These are phyloP conservation scores for Thalassarche chlororhynchos DNA, from an alignment of 2,113 vertebrate genomes.

Conservation along the genomic window DNA sequence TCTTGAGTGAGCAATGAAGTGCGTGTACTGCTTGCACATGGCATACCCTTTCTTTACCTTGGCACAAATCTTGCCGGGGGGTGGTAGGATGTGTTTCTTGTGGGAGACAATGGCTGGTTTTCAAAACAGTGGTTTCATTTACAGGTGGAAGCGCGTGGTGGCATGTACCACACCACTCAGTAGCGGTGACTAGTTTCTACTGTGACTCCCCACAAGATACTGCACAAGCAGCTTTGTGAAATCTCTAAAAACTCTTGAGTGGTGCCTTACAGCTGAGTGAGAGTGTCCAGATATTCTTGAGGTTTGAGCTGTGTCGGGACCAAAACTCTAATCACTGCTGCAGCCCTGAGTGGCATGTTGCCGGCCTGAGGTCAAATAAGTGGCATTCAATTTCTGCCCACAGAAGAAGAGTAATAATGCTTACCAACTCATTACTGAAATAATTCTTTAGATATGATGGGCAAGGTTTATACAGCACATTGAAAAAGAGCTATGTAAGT, in stretches of 20 bases:
- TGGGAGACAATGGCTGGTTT: background rate
- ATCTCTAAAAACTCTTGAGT: background rate
- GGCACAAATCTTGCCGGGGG: background rate
- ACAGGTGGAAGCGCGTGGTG: rapidly evolving
- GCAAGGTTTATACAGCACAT: background rate
- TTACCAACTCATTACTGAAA: background rate
- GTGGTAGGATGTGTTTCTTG: background rate
- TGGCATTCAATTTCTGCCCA: background rate
- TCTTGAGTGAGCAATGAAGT: conserved; percentile 22
- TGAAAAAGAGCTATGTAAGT: background rate
- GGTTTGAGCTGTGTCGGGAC: background rate
- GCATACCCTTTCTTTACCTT: background rate
- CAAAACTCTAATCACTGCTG: background rate
- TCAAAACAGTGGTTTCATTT: background rate
- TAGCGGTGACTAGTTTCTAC: background rate
- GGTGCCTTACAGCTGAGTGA: background rate
- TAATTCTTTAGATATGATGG: background rate
- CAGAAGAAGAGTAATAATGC: background rate
- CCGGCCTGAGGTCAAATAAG: background rate
- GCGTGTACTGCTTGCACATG: background rate
- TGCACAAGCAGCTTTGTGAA: background rate
- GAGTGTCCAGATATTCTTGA: background rate
- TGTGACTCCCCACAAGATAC: background rate
- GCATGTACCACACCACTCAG: background rate
- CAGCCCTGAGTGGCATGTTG: background rate